Evolutionary conservation across 1,140 invertebrate species (phyloP).

Genomic region (Euglossa dilemma): DNA sequence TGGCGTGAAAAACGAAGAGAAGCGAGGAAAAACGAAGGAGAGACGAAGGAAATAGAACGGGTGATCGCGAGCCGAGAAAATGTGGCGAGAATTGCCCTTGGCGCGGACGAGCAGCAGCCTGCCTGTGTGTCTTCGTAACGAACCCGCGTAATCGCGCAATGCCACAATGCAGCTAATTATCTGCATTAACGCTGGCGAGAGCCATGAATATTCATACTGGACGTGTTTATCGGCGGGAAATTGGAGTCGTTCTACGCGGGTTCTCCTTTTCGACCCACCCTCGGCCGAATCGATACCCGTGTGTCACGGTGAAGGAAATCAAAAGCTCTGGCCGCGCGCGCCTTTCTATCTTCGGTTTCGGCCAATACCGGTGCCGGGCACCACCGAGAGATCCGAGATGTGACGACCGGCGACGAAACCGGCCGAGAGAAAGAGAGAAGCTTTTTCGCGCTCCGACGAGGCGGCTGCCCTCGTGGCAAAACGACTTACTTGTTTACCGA

Average conservation of each 20-base stretch:
- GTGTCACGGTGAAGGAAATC: slow-evolving; percentile 34
- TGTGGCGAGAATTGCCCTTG: slow-evolving; percentile 26
- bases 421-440: not conserved
- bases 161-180: slow-evolving; percentile 41
- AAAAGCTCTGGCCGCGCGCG: not conserved
- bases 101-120: not conserved
- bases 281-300: slow-evolving; percentile 15
- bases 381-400: not conserved
- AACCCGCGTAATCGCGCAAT: slow-evolving; percentile 45
- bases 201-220: slow-evolving; percentile 51
- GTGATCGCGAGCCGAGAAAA: slow-evolving; percentile 19
- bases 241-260: slow-evolving; percentile 7
- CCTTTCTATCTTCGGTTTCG: not conserved
- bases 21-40: too few relatives aligned
- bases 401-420: not conserved
- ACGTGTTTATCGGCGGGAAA: slow-evolving; percentile 43
- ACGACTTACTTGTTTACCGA: slow-evolving; percentile 31
- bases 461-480: not conserved
- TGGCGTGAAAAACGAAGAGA: too few relatives aligned
- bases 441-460: not conserved
- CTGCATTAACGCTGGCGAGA: slow-evolving; percentile 38
- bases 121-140: slow-evolving; percentile 16
- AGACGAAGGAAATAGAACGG: slow-evolving; percentile 18
- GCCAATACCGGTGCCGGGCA: not conserved
- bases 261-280: slow-evolving; percentile 27